Percentiles rank a stretch among this genome's conserved stretches.
phyloP scores from a whole-genome alignment of 1,140 invertebrate species.

The Spodoptera frugiperda region DNA sequence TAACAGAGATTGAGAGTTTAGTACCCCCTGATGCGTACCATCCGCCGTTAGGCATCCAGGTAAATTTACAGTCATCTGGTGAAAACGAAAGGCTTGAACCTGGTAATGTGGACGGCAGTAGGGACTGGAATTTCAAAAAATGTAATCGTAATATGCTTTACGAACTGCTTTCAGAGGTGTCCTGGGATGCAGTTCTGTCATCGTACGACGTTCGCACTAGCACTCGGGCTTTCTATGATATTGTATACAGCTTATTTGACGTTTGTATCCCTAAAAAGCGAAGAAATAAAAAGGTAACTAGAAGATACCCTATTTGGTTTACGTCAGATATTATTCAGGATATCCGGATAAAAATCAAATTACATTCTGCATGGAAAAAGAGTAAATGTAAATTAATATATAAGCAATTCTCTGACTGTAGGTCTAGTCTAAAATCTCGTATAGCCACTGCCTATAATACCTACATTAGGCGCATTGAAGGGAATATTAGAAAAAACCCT shows the following conservation, averaged over 20 bases:
- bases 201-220: too few species aligned
- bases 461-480: slow-evolving; percentile 1
- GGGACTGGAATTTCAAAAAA: slow-evolving; percentile 19
- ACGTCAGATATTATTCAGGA: not conserved
- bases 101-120: not conserved
- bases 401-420: not conserved
- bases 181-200: not conserved
- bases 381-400: not conserved
- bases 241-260: not conserved
- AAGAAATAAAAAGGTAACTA: not conserved
- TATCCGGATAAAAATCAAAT: not conserved
- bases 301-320: not conserved
- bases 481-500: slow-evolving; percentile 27
- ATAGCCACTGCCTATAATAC: not conserved
- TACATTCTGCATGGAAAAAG: not conserved
- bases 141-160: not conserved
- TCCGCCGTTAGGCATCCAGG: slow-evolving; percentile 3
- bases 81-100: not conserved
- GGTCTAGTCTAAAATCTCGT: slow-evolving; percentile 2
- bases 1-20: not conserved
- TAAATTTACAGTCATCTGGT: not conserved
- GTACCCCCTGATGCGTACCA: not conserved
- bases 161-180: not conserved
- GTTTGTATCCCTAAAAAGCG: not conserved
- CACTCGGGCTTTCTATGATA: not conserved